Percentiles rank a stretch among this genome's conserved stretches.
These are phyloP conservation scores for Pollenia angustigena DNA, from an alignment of 2,888 invertebrate species.

Conservation along the genomic window DNA sequence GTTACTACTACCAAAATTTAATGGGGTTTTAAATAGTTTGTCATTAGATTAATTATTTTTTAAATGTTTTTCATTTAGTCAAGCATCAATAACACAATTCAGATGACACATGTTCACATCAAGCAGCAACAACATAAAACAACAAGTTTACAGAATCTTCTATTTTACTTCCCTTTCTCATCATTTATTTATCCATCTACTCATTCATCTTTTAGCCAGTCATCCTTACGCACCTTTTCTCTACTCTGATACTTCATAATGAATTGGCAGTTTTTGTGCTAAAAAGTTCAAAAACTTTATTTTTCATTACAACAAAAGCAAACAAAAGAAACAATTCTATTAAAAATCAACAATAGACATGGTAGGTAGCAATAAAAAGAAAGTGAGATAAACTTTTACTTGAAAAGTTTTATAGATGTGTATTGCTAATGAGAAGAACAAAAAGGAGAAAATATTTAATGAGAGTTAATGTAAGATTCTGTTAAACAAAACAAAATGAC, in stretches of 20 bases:
- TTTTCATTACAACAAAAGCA: background rate
- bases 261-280: background rate
- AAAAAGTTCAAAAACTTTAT: background rate
- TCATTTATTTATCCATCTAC: slow-evolving; percentile 8
- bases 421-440: background rate
- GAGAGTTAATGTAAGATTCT: too few relatives aligned
- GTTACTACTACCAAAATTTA: too few relatives aligned
- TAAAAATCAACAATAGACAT: background rate
- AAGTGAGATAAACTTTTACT: background rate
- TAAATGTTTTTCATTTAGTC: background rate
- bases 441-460: too few relatives aligned
- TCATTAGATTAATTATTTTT: slow-evolving; percentile 20
- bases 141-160: background rate
- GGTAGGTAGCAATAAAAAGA: background rate
- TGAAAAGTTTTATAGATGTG: background rate
- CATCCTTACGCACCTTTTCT: background rate
- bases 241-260: background rate
- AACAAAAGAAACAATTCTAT: background rate
- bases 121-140: too few relatives aligned
- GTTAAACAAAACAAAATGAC: too few relatives aligned
- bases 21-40: background rate
- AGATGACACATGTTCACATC: background rate
- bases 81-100: background rate
- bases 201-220: background rate
- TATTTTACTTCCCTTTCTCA: background rate